phyloP scores from a whole-genome alignment of 2,888 invertebrate species.

The Chamaedrilus cognettii region DNA sequence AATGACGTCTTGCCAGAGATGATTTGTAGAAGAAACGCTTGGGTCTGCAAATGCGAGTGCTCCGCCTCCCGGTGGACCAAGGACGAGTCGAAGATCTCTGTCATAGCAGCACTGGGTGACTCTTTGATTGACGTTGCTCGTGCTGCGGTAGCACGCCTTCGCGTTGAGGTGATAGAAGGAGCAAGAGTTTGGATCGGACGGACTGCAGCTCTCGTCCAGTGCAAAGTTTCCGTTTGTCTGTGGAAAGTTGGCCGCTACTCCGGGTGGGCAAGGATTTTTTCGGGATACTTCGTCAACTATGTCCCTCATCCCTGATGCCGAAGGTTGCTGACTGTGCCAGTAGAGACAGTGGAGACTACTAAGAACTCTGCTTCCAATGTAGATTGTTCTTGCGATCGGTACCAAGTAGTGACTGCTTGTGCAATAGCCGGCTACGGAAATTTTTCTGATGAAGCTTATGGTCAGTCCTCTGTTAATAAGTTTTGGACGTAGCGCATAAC shows the following conservation, averaged over 20 bases:
- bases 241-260: slow-evolving; percentile 13
- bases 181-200: neutral
- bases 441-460: neutral
- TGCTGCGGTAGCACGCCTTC: slow-evolving; percentile 18
- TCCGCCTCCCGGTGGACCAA: slow-evolving; percentile 23
- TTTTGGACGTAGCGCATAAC: neutral
- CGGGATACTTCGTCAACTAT: slow-evolving; percentile 12
- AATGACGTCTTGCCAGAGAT: slow-evolving; percentile 13
- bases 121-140: slow-evolving; percentile 9
- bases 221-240: slow-evolving; percentile 7
- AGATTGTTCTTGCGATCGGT: neutral
- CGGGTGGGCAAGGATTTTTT: slow-evolving; percentile 17
- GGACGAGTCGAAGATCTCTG: neutral
- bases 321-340: slow-evolving; percentile 13
- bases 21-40: neutral
- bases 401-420: neutral
- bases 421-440: neutral
- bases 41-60: slow-evolving; percentile 16
- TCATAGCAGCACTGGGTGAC: slow-evolving; percentile 20
- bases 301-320: neutral
- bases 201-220: slow-evolving; percentile 10
- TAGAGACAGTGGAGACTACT: slow-evolving; percentile 10
- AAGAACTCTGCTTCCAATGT: too few species aligned
- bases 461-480: neutral
- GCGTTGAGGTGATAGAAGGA: slow-evolving; percentile 4